Evolutionary conservation across 2,113 vertebrate species (phyloP).

Genomic region (Apistogramma diplotaenia): DNA sequence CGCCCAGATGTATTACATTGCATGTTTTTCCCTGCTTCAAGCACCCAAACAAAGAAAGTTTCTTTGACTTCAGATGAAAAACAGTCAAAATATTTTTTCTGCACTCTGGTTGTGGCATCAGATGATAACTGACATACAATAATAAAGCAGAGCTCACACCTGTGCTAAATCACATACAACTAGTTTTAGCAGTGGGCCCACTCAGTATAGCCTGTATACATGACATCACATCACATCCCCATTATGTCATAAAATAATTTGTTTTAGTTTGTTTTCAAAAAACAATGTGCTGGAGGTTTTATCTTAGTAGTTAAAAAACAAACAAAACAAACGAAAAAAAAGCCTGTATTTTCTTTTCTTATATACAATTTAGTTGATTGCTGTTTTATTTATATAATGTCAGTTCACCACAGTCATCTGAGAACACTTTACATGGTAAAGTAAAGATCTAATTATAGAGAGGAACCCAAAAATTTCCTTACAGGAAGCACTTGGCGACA

Average conservation of each 20-base stretch:
- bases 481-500: neutral
- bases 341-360: neutral
- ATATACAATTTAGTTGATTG: neutral
- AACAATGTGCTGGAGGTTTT: neutral
- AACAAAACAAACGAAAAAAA: too few species aligned
- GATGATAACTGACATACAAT: neutral
- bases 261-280: neutral
- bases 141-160: neutral
- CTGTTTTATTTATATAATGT: neutral
- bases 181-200: neutral
- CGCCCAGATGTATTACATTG: constrained; percentile 46
- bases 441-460: neutral
- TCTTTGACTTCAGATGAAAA: constrained; percentile 44
- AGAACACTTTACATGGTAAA: neutral
- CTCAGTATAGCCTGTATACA: neutral
- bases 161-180: constrained; percentile 15
- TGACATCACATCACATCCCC: neutral
- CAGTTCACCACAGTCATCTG: neutral
- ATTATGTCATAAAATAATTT: neutral
- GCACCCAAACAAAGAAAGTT: constrained; percentile 31
- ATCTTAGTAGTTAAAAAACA: neutral
- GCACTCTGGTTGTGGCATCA: constrained; percentile 37
- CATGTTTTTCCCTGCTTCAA: constrained; percentile 54
- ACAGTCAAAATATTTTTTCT: constrained; percentile 31
- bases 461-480: neutral